Conservation (phyloP, 2,797 vertebrate species). For the Odontamblyopus rebecca region DNA sequence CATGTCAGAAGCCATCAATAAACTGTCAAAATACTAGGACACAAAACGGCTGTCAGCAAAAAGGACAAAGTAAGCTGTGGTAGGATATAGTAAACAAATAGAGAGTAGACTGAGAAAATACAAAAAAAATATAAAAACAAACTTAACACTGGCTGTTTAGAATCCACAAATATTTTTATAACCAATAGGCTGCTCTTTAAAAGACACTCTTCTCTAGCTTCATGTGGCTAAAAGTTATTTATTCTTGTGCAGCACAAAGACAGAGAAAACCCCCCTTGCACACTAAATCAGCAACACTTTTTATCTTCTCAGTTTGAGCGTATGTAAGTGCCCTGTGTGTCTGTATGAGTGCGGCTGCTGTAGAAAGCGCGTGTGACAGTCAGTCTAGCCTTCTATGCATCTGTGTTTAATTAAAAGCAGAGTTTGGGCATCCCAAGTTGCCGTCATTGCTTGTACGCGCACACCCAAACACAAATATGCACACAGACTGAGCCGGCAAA, state of each 20-base stretch:
- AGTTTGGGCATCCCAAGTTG: slow-evolving; percentile 83
- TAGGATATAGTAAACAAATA: too few relatives aligned
- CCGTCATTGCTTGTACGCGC: slow-evolving; percentile 58
- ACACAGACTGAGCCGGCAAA: slow-evolving; percentile 47
- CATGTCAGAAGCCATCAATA: slow-evolving; percentile 31
- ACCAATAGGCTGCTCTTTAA: slow-evolving; percentile 35
- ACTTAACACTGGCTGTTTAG: background rate
- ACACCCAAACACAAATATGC: slow-evolving; percentile 41
- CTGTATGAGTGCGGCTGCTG: slow-evolving; percentile 59
- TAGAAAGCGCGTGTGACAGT: slow-evolving; percentile 78
- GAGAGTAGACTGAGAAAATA: too few relatives aligned
- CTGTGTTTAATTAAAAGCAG: slow-evolving; percentile 92
- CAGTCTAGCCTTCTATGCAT: slow-evolving; percentile 83
- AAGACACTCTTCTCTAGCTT: slow-evolving; percentile 38
- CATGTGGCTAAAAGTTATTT: slow-evolving; percentile 57
- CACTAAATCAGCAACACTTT: slow-evolving; percentile 37
- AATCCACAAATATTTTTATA: slow-evolving; percentile 27
- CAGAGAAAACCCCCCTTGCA: slow-evolving; percentile 40
- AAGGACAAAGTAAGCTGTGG: background rate
- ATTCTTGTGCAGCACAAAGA: slow-evolving; percentile 33
- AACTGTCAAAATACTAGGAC: slow-evolving; percentile 17
- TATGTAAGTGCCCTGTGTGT: slow-evolving; percentile 37
- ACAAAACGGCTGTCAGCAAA: slow-evolving; percentile 4
- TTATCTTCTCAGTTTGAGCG: slow-evolving; percentile 58
- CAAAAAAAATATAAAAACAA: too few relatives aligned